Conservation (phyloP, 1,140 invertebrate genomes). For the Ruditapes philippinarum region DNA sequence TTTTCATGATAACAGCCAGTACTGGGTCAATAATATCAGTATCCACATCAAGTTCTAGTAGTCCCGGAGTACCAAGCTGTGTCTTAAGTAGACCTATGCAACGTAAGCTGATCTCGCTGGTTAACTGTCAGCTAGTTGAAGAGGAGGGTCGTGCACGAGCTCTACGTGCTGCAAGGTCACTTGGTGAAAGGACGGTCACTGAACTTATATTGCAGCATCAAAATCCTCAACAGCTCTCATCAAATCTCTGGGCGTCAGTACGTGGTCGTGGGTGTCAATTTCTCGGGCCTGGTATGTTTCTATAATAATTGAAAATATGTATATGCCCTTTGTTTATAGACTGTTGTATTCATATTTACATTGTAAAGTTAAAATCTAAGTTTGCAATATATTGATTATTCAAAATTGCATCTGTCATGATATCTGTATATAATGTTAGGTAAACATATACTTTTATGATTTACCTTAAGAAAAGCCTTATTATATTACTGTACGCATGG, state of each 20-base stretch:
- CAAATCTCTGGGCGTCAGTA: constrained; percentile 98
- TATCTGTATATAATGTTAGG: no score
- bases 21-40: constrained; percentile 45
- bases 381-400: no score
- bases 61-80: constrained; percentile 61
- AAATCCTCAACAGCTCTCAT: constrained; percentile 96
- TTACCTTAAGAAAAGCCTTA: no score
- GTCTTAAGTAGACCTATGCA: constrained; percentile 96
- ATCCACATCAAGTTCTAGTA: background rate
- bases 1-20: background rate
- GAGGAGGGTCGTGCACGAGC: constrained; percentile 93
- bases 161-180: constrained; percentile 92
- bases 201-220: constrained; percentile 98
- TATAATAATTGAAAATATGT: no score
- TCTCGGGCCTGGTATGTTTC: constrained; percentile 96
- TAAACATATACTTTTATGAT: no score
- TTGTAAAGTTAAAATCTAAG: no score
- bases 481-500: no score
- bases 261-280: constrained; percentile 99
- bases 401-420: no score
- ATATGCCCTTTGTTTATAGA: no score
- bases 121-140: constrained; percentile 97
- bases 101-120: constrained; percentile 95
- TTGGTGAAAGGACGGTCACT: constrained; percentile 97
- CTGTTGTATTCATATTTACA: no score